A percentile compares a stretch with the other conserved stretches of the same genome.
These are phyloP conservation scores for Girardinichthys multiradiatus DNA, from an alignment of 2,113 vertebrate species.

Conservation along the genomic window DNA sequence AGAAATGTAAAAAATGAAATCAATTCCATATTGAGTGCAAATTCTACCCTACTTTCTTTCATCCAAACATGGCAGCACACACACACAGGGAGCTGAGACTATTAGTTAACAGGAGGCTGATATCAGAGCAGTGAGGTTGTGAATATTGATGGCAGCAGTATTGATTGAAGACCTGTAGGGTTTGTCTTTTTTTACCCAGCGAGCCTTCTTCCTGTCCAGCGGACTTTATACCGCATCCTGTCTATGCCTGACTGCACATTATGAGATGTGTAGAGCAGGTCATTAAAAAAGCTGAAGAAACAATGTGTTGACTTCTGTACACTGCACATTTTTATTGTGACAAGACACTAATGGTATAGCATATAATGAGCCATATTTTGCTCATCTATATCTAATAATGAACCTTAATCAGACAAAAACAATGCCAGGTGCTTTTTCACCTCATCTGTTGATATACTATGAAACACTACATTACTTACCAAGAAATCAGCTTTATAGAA, in stretches of 20 bases:
- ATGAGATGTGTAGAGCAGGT: conserved; percentile 54
- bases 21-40: conserved; percentile 60
- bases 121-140: conserved; percentile 52
- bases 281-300: conserved; percentile 56
- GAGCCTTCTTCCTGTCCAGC: conserved; percentile 53
- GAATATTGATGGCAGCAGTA: conserved; percentile 71
- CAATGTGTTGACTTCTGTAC: conserved; percentile 26
- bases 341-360: conserved; percentile 20
- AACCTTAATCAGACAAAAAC: background rate
- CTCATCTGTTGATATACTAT: too few species aligned
- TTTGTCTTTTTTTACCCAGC: conserved; percentile 69
- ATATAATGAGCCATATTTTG: conserved; percentile 33
- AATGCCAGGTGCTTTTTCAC: background rate
- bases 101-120: conserved; percentile 63
- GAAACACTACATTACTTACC: too few species aligned
- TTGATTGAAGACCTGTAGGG: conserved; percentile 72
- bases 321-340: conserved; percentile 40
- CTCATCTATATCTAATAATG: conserved; percentile 15
- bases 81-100: conserved; percentile 7
- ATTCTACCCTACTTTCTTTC: conserved; percentile 43
- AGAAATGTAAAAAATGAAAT: conserved; percentile 64
- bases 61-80: conserved; percentile 12
- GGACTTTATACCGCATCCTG: conserved; percentile 61
- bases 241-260: conserved; percentile 62
- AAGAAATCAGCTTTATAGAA: too few species aligned